Evolutionary conservation across 2,797 vertebrate species (phyloP).

Genomic region (Diplodus sargus): DNA sequence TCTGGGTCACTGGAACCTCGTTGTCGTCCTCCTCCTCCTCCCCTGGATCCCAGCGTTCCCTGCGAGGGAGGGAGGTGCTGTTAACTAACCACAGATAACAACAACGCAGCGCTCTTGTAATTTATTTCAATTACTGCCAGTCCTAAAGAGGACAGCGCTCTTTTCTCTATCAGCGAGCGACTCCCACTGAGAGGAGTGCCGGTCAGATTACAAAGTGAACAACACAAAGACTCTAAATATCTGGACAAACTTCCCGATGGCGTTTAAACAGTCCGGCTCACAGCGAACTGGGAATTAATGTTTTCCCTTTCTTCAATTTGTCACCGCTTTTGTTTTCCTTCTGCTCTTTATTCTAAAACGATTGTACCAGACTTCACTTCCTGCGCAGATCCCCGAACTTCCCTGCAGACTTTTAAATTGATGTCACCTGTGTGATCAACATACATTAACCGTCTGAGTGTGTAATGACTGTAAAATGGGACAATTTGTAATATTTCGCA

Average conservation of each 20-base stretch:
- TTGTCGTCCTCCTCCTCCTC: slow-evolving; percentile 48
- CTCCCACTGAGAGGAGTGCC: slow-evolving; percentile 67
- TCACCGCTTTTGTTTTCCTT: not conserved
- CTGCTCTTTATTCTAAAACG: not conserved
- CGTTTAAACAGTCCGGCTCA: not conserved
- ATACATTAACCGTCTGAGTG: not conserved
- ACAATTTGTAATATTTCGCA: not conserved
- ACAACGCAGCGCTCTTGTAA: slow-evolving; percentile 86
- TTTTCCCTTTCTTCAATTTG: not conserved
- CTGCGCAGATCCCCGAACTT: no score
- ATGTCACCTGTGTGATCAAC: slow-evolving; percentile 2
- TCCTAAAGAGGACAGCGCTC: slow-evolving; percentile 85
- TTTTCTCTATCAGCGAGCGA: slow-evolving; percentile 80
- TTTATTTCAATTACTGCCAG: slow-evolving; percentile 93
- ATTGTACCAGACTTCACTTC: not conserved
- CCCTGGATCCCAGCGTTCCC: slow-evolving; percentile 56
- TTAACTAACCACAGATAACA: slow-evolving; percentile 87
- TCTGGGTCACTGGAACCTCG: slow-evolving; percentile 87
- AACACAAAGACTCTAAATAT: slow-evolving; percentile 37
- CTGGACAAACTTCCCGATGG: slow-evolving; percentile 27
- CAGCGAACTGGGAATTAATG: slow-evolving; percentile 28
- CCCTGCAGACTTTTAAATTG: not conserved
- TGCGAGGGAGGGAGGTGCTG: slow-evolving; percentile 80
- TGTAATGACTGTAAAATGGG: not conserved
- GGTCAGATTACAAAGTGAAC: slow-evolving; percentile 71